Conservation (phyloP, 1,140 invertebrate genomes). For the Lasioglossum albipes region DNA sequence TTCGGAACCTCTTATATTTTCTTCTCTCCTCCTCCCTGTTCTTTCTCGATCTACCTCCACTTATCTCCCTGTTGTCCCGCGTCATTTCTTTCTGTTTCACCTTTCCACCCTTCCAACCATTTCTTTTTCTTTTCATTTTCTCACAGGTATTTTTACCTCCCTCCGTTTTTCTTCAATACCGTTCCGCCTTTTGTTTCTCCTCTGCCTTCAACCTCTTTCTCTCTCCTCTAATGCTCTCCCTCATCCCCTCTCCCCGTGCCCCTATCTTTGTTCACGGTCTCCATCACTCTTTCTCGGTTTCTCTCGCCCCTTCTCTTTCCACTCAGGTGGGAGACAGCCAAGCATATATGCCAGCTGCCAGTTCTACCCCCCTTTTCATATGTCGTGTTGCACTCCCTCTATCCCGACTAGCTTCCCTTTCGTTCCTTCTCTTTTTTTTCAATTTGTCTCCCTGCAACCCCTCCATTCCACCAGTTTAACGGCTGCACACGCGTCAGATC, state of each 20-base stretch:
- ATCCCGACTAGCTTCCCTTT: neutral
- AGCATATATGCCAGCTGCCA: conserved; percentile 40
- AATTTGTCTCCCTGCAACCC: neutral
- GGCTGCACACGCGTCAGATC: conserved; percentile 44
- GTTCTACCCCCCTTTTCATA: conserved; percentile 17
- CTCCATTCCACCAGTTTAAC: conserved; percentile 39
- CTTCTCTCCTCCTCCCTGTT: neutral
- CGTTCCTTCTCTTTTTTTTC: conserved; percentile 20
- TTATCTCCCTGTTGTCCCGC: neutral
- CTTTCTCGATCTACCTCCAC: conserved; percentile 32
- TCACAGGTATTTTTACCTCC: neutral
- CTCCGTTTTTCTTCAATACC: neutral
- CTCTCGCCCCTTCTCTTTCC: neutral
- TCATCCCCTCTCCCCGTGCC: neutral
- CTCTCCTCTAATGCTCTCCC: neutral
- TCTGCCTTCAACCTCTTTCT: neutral
- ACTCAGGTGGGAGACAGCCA: conserved; percentile 18
- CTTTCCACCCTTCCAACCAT: neutral
- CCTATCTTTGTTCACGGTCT: no score
- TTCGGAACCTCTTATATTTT: conserved; percentile 20
- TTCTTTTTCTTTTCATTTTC: conserved; percentile 3
- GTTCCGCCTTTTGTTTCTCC: neutral
- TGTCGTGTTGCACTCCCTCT: conserved; percentile 8
- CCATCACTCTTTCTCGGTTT: no score
- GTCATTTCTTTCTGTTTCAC: neutral